Evolutionary conservation across 2,797 vertebrate species (phyloP).

Genomic region (Parotocinclus haroldoi): DNA sequence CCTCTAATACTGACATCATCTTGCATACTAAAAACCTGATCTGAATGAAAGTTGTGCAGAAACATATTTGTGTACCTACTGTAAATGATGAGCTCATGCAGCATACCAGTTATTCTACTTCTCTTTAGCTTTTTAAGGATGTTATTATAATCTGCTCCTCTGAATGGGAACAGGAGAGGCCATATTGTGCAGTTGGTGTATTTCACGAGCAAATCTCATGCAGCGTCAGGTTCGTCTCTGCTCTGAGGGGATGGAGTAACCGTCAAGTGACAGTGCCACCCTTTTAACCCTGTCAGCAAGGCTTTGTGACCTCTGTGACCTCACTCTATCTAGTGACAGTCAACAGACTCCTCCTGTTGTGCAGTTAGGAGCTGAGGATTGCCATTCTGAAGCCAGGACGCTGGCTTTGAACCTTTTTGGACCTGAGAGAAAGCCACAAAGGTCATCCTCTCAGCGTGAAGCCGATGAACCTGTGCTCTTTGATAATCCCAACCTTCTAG

Average conservation of each 20-base stretch:
- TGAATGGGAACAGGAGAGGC: constrained; percentile 58
- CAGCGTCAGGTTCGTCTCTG: constrained; percentile 63
- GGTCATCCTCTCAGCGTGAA: constrained; percentile 61
- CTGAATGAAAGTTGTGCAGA: too few relatives aligned
- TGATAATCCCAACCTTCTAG: constrained; percentile 62
- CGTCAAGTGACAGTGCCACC: constrained; percentile 69
- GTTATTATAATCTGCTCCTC: constrained; percentile 22
- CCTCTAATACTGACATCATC: too few relatives aligned
- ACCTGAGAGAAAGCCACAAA: constrained; percentile 47
- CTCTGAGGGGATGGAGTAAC: constrained; percentile 70
- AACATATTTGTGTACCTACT: not conserved
- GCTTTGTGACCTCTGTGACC: constrained; percentile 56
- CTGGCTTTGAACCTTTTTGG: constrained; percentile 61
- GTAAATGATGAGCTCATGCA: not conserved
- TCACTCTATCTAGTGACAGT: constrained; percentile 66
- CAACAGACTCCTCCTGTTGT: constrained; percentile 64
- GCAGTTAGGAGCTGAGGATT: constrained; percentile 53
- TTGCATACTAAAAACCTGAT: too few relatives aligned
- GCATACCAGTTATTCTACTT: not conserved
- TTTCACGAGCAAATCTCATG: constrained; percentile 69
- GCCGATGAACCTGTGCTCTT: constrained; percentile 54
- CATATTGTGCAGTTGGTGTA: constrained; percentile 65
- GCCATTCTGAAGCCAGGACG: constrained; percentile 53
- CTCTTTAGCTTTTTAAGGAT: constrained; percentile 21
- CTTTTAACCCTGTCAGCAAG: constrained; percentile 67